phyloP scores from a whole-genome alignment of 2,797 vertebrate species.

The Pseudopleuronectes americanus region DNA sequence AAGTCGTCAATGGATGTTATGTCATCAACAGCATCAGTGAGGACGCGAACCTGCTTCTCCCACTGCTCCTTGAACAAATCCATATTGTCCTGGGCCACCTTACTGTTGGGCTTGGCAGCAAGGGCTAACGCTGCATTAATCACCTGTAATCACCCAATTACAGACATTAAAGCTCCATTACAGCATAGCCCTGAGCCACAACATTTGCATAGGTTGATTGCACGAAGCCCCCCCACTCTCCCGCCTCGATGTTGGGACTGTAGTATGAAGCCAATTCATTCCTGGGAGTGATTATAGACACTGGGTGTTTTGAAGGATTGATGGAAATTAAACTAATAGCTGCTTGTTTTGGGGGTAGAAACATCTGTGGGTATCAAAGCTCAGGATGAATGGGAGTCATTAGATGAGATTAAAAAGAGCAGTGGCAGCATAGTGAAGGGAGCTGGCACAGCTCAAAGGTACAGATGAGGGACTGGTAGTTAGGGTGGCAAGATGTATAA shows the following conservation, averaged over 20 bases:
- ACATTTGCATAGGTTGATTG: constrained; percentile 75
- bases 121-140: constrained; percentile 97
- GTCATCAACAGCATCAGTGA: constrained; percentile 98
- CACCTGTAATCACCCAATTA: constrained; percentile 89
- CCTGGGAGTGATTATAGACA: constrained; percentile 59
- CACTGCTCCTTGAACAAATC: constrained; percentile 98
- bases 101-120: constrained; percentile 97
- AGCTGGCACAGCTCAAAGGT: constrained; percentile 28
- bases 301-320: constrained; percentile 59
- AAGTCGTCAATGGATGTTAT: constrained; percentile 99
- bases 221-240: constrained; percentile 33
- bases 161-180: constrained; percentile 75
- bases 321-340: constrained; percentile 65
- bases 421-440: constrained; percentile 27
- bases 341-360: constrained; percentile 55
- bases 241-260: constrained; percentile 42
- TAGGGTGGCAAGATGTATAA: constrained; percentile 8
- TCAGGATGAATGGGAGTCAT: constrained; percentile 70
- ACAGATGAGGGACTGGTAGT: constrained; percentile 17
- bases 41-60: constrained; percentile 98
- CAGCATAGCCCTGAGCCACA: constrained; percentile 66
- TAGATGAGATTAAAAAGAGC: constrained; percentile 70
- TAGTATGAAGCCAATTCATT: constrained; percentile 59
- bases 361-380: constrained; percentile 63
- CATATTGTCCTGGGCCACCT: constrained; percentile 99